These are phyloP conservation scores for Fundulus diaphanus DNA, from an alignment of 2,797 vertebrate genomes.

Conservation along the genomic window DNA sequence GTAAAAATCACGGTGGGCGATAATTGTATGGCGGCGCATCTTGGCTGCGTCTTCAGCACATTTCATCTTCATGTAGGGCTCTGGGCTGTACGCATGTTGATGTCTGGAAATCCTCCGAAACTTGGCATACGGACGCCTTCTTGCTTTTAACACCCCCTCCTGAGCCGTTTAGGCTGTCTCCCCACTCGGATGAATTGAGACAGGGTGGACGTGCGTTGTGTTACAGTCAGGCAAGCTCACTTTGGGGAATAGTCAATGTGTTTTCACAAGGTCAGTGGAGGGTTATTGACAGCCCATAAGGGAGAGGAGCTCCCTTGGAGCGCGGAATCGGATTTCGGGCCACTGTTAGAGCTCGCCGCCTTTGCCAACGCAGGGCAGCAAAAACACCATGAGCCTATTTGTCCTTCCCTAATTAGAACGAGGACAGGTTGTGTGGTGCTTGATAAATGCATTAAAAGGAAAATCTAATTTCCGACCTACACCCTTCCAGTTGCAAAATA, in stretches of 20 bases:
- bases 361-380: constrained; percentile 2
- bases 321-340: constrained; percentile 45
- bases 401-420: neutral
- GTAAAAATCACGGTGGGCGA: constrained; percentile 21
- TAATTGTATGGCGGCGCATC: constrained; percentile 39
- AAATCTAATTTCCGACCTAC: neutral
- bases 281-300: constrained; percentile 62
- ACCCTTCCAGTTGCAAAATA: neutral
- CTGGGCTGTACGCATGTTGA: neutral
- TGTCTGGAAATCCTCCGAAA: constrained; percentile 30
- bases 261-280: constrained; percentile 76
- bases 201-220: constrained; percentile 54
- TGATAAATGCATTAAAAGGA: constrained; percentile 2
- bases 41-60: constrained; percentile 8
- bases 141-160: constrained; percentile 8
- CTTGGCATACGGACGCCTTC: constrained; percentile 23
- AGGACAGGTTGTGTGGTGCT: constrained; percentile 15
- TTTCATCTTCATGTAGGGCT: neutral
- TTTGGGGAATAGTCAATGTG: constrained; percentile 69
- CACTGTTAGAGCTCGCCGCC: constrained; percentile 22
- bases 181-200: constrained; percentile 45
- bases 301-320: constrained; percentile 38
- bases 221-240: constrained; percentile 57
- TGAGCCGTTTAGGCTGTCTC: constrained; percentile 42
- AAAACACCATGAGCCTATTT: constrained; percentile 8